Percentiles rank a stretch among this genome's conserved stretches.
These are phyloP conservation scores for Sinocyclocheilus grahami DNA, from an alignment of 2,113 vertebrate genomes.

Conservation along the genomic window DNA sequence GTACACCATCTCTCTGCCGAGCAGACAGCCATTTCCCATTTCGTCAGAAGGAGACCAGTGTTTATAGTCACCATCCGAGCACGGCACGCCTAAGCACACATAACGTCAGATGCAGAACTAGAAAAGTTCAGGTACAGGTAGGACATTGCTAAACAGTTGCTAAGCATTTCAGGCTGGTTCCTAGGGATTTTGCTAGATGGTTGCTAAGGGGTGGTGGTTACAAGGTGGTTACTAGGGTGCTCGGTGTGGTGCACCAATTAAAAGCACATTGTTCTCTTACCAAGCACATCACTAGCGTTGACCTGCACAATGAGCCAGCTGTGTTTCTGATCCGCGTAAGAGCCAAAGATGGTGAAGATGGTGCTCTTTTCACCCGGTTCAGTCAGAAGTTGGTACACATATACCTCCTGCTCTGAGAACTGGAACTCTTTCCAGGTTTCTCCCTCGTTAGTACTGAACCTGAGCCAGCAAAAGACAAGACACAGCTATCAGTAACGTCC, in stretches of 20 bases:
- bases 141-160: too few species aligned
- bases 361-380: conserved; percentile 97
- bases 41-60: conserved; percentile 96
- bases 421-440: conserved; percentile 90
- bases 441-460: conserved; percentile 96
- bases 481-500: neutral
- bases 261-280: conserved; percentile 68
- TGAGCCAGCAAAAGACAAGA: conserved; percentile 54
- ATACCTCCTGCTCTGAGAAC: conserved; percentile 86
- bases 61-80: conserved; percentile 94
- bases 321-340: conserved; percentile 90
- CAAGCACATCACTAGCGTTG: conserved; percentile 88
- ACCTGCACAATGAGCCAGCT: conserved; percentile 98
- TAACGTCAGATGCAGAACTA: neutral
- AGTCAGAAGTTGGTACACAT: conserved; percentile 92
- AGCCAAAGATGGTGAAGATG: conserved; percentile 96
- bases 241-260: neutral
- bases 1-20: conserved; percentile 90
- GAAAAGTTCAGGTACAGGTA: too few species aligned
- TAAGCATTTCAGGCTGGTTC: too few species aligned
- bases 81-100: conserved; percentile 84
- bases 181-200: neutral
- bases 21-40: conserved; percentile 89
- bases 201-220: neutral
- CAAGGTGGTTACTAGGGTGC: neutral